phyloP scores from a whole-genome alignment of 2,113 vertebrate species.

The Tragelaphus imberbis region DNA sequence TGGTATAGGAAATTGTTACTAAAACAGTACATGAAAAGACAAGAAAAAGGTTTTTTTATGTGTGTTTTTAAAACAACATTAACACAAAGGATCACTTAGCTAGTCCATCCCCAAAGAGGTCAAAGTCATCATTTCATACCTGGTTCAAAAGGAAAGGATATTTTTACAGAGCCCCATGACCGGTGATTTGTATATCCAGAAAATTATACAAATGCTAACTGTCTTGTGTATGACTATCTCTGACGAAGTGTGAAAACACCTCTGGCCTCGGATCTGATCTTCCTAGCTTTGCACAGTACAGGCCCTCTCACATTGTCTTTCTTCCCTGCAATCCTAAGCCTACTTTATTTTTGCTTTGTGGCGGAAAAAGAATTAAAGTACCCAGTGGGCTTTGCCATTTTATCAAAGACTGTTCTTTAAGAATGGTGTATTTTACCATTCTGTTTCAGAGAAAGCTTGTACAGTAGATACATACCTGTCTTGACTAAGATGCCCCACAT shows the following conservation, averaged over 20 bases:
- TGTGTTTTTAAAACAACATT: neutral
- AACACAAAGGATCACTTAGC: neutral
- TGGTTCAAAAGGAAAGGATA: neutral
- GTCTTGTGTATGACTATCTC: neutral
- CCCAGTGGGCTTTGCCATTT: neutral
- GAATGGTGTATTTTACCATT: neutral
- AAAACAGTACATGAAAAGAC: neutral
- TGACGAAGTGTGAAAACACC: neutral
- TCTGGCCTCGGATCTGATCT: neutral
- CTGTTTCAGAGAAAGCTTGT: neutral
- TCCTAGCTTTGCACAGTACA: neutral
- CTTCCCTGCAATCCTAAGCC: neutral
- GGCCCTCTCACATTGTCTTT: neutral
- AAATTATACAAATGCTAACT: neutral
- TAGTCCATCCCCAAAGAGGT: neutral
- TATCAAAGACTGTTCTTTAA: neutral
- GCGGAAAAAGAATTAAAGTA: neutral
- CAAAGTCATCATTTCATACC: neutral
- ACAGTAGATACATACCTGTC: conserved; percentile 84
- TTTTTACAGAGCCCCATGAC: neutral
- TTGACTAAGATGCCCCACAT: conserved; percentile 95
- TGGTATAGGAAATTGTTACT: neutral
- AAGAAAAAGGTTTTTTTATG: neutral
- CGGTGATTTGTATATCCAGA: neutral
- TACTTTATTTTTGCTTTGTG: neutral